A percentile compares a stretch with the other conserved stretches of the same genome.
These are phyloP conservation scores for Poecilia gillii DNA, from an alignment of 2,797 vertebrate genomes.

Conservation along the genomic window DNA sequence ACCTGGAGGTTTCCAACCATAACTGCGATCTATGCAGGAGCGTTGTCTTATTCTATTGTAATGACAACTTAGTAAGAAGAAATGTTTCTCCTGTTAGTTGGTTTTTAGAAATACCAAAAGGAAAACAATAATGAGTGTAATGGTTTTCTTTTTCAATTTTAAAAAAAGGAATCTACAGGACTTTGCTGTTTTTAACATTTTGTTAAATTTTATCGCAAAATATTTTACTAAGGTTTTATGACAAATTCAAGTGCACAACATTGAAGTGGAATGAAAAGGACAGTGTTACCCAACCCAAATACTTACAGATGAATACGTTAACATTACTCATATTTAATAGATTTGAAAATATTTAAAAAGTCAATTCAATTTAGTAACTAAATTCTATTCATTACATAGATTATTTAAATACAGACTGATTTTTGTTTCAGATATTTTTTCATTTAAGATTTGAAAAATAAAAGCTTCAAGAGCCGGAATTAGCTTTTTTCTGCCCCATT, in stretches of 20 bases:
- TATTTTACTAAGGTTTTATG: neutral
- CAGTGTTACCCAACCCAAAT: neutral
- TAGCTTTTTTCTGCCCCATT: neutral
- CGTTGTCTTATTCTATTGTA: constrained; percentile 8
- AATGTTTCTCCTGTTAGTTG: neutral
- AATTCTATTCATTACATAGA: neutral
- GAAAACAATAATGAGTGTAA: neutral
- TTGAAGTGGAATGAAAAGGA: neutral
- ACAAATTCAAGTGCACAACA: neutral
- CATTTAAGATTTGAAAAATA: neutral
- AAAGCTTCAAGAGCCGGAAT: fast-evolving
- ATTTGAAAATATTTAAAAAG: neutral
- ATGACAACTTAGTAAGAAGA: constrained; percentile 26
- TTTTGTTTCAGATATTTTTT: neutral
- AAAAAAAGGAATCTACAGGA: neutral
- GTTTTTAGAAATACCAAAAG: neutral
- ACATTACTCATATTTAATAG: neutral
- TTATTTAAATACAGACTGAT: neutral
- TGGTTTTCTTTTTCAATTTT: neutral
- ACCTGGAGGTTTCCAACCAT: constrained; percentile 26
- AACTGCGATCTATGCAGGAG: constrained; percentile 13
- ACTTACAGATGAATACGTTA: neutral
- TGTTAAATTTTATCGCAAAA: neutral
- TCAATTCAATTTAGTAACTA: neutral
- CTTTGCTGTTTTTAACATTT: neutral